Evolutionary conservation across 2,888 invertebrate species (phyloP), one percentile per base, ranked within the genome.

Genomic region (Dolomedes plantarius): DNA sequence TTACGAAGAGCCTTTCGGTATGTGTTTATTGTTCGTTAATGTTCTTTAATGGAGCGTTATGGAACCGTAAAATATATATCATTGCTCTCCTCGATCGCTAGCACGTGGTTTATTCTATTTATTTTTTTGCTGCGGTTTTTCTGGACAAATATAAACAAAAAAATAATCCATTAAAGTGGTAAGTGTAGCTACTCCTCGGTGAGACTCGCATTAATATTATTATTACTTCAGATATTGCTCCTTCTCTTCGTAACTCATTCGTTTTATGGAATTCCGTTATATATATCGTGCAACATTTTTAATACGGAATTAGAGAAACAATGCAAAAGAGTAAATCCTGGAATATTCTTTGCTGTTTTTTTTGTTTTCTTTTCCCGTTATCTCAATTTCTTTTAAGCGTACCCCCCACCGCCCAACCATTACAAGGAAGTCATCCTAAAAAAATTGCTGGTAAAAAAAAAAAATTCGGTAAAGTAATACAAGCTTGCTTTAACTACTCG

Each of bases 11-110:
- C 23, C 3, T 46, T n/a, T 32, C 50, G 76, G 62, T 72, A 31
- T 76, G 72, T 85, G 83, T 85, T 85, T 85, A 85, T 85, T 85
- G 83, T 83, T 64, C 71, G 83, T 77, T 83, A 83, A 83, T 83
- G 83, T 73, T 39, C 72, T 73, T 67, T 85, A 85, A 85, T 85
- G 73, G 83, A 77, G 83, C 77, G 73, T 85, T 85, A 85, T 85
- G 83, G 68, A 64, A 73, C 65, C 77, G 83, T 77, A 85, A 85
- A 85, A 85, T 77, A 77, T 77, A 85, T 73, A 85, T 85, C 83
- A 85, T 85, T 85, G 73, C 32, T 19, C 41, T 69, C 41, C 69
- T 67, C 67, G 67, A 67, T 67, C 67, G 32, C 67, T 67, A n/a
- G 67, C 36, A 36, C 36, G 67, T 36, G 67, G 32, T 32, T 36